These are phyloP conservation scores for Pterois miles DNA, from an alignment of 2,797 vertebrate genomes.

Conservation along the genomic window DNA sequence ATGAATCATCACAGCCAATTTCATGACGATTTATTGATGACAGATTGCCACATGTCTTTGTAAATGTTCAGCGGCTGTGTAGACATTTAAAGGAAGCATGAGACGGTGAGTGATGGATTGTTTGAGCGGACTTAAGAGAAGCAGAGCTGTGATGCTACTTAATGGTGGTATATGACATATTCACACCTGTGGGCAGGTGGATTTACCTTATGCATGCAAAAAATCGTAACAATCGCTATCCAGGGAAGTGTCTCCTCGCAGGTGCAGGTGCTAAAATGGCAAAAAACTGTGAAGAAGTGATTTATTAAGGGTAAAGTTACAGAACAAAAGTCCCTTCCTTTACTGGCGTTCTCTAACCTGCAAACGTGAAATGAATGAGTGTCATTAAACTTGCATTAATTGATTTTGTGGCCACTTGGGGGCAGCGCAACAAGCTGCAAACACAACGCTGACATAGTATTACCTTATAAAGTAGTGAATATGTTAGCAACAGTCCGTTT, in stretches of 20 bases:
- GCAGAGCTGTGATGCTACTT: neutral
- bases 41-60: conserved; percentile 15
- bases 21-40: conserved; percentile 25
- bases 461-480: too few relatives aligned
- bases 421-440: neutral
- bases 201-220: neutral
- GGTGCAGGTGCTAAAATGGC: too few relatives aligned
- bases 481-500: too few relatives aligned
- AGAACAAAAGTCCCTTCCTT: neutral
- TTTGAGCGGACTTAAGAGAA: neutral
- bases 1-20: conserved; percentile 30
- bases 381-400: too few relatives aligned
- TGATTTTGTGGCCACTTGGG: neutral
- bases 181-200: neutral
- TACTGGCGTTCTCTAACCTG: neutral
- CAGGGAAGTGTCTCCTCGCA: neutral
- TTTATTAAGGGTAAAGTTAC: neutral
- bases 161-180: neutral
- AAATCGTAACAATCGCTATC: neutral
- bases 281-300: too few relatives aligned
- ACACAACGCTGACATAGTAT: too few relatives aligned
- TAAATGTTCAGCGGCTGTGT: neutral
- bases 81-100: conserved; percentile 6
- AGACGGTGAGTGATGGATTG: neutral
- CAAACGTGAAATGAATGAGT: neutral